Conservation (phyloP, 2,797 vertebrate genomes). For the Garrulus glandarius region DNA sequence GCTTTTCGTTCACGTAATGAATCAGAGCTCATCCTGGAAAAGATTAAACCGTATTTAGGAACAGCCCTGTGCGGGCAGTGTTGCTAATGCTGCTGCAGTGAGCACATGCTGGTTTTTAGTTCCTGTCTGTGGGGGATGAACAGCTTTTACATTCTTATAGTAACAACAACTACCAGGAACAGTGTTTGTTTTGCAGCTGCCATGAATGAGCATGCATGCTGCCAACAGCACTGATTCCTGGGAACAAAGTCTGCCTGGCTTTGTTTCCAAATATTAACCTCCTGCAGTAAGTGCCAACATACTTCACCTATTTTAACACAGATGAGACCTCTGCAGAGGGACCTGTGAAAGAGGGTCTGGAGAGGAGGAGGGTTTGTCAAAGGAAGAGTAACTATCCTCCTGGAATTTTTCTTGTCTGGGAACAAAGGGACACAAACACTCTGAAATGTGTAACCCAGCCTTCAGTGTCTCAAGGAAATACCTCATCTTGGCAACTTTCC, state of each 20-base stretch:
- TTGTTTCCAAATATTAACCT: slow-evolving; percentile 25
- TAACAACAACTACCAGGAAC: neutral
- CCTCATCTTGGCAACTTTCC: neutral
- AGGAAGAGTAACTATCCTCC: neutral
- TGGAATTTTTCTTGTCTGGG: neutral
- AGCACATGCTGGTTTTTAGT: neutral
- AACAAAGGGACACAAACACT: neutral
- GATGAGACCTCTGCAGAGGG: neutral
- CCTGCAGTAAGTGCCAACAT: neutral
- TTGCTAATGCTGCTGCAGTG: neutral
- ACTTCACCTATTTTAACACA: neutral
- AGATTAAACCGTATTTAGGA: neutral
- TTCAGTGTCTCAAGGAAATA: neutral
- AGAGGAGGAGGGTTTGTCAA: neutral
- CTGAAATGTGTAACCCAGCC: neutral
- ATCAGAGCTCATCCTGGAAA: neutral
- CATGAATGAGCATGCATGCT: neutral
- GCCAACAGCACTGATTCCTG: neutral
- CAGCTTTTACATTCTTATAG: neutral
- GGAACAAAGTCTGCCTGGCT: slow-evolving; percentile 23
- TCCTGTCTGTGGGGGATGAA: neutral
- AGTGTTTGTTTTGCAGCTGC: slow-evolving; percentile 30
- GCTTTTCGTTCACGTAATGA: neutral
- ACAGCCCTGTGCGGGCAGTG: neutral
- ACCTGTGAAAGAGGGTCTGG: neutral